phyloP scores from a whole-genome alignment of 1,140 invertebrate species.

The Oryctes rhinoceros region DNA sequence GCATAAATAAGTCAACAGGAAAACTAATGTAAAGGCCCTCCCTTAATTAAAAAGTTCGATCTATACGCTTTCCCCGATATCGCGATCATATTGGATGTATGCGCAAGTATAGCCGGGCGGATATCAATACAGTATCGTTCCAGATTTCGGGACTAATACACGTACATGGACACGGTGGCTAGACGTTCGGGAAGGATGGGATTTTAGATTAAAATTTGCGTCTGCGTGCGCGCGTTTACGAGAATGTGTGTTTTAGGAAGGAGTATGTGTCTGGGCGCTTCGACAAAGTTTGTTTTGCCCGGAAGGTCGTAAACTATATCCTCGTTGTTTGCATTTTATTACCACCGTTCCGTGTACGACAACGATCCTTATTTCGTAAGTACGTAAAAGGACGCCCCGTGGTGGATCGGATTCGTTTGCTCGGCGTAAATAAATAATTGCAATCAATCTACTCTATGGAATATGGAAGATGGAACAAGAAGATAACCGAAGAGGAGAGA shows the following conservation, averaged over 20 bases:
- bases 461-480: background rate
- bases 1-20: background rate
- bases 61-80: background rate
- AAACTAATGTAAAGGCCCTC: background rate
- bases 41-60: constrained; percentile 16
- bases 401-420: background rate
- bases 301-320: constrained; percentile 37
- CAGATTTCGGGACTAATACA: constrained; percentile 16
- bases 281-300: constrained; percentile 26
- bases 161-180: background rate
- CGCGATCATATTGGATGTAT: constrained; percentile 5
- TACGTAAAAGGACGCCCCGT: background rate
- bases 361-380: constrained; percentile 27
- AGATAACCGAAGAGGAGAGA: no score
- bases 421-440: constrained; percentile 21
- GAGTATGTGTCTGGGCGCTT: background rate
- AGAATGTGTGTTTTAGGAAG: no score
- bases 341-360: constrained; percentile 21
- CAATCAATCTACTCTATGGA: background rate
- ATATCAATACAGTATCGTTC: background rate
- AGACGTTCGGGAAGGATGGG: constrained; percentile 11
- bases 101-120: background rate
- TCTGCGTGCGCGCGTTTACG: background rate
- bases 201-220: constrained; percentile 32
- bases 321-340: constrained; percentile 34